Percentiles rank a stretch among this genome's conserved stretches.
phyloP scores from a whole-genome alignment of 1,140 invertebrate genomes.

The Tribolium madens region DNA sequence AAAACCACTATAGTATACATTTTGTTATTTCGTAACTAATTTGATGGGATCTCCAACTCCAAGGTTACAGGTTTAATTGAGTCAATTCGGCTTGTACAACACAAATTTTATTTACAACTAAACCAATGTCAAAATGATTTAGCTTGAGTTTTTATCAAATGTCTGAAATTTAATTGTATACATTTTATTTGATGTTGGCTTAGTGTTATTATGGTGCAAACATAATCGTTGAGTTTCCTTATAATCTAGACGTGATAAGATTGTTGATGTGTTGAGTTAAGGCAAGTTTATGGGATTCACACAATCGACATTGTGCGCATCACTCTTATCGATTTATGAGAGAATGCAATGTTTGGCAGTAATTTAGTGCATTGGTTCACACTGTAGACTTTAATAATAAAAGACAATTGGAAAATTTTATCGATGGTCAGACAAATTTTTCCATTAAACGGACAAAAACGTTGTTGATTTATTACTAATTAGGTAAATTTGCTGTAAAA shows the following conservation, averaged over 20 bases:
- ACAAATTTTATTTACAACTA: neutral
- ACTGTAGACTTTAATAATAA: no score
- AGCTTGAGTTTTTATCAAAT: neutral
- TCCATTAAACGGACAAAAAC: neutral
- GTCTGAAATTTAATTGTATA: neutral
- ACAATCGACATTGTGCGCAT: neutral
- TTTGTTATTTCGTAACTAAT: neutral
- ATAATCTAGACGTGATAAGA: conserved; percentile 30
- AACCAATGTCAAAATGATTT: conserved; percentile 14
- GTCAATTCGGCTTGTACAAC: neutral
- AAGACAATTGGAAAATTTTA: neutral
- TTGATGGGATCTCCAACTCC: conserved; percentile 15
- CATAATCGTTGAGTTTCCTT: neutral
- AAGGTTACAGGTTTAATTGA: conserved; percentile 11
- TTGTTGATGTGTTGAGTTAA: neutral
- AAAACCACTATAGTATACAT: neutral
- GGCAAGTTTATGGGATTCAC: neutral
- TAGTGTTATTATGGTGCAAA: conserved; percentile 16
- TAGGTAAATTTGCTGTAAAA: conserved; percentile 16
- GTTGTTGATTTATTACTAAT: conserved; percentile 16
- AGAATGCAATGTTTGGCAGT: neutral
- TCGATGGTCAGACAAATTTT: neutral
- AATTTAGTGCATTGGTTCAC: no score
- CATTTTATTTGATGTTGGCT: neutral
- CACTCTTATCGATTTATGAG: conserved; percentile 17